phyloP scores from a whole-genome alignment of 2,888 invertebrate species.

The Argynnis bischoffii region DNA sequence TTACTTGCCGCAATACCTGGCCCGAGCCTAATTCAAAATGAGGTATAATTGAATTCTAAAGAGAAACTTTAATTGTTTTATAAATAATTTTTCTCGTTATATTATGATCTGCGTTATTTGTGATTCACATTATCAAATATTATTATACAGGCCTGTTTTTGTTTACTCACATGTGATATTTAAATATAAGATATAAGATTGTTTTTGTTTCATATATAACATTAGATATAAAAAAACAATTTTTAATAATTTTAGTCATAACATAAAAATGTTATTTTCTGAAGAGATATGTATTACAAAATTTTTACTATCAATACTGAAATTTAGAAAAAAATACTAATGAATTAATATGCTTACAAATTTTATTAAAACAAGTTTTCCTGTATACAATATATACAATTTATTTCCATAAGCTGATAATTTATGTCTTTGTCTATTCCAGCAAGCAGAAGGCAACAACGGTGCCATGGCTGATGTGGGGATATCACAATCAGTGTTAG shows the following conservation, averaged over 20 bases:
- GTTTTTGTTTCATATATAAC: too few species aligned
- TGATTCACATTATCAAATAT: background rate
- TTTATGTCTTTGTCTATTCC: conserved; percentile 47
- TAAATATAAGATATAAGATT: too few species aligned
- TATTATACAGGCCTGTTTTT: background rate
- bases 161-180: background rate
- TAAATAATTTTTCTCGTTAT: background rate
- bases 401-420: background rate
- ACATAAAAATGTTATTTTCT: too few species aligned
- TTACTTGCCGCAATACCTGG: conserved; percentile 58
- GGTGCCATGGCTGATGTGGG: conserved; percentile 81
- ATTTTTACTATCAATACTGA: too few species aligned
- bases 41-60: conserved; percentile 49
- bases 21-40: conserved; percentile 46
- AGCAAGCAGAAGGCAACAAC: conserved; percentile 67
- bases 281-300: too few species aligned
- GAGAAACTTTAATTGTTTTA: background rate
- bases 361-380: too few species aligned
- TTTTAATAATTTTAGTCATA: too few species aligned
- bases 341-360: too few species aligned
- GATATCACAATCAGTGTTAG: conserved; percentile 82
- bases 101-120: background rate
- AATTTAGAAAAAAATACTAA: too few species aligned
- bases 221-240: too few species aligned
- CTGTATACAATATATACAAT: too few species aligned